Evolutionary conservation across 2,888 invertebrate species (phyloP), one percentile per base, ranked within the genome.

Genomic region (Phania funesta): DNA sequence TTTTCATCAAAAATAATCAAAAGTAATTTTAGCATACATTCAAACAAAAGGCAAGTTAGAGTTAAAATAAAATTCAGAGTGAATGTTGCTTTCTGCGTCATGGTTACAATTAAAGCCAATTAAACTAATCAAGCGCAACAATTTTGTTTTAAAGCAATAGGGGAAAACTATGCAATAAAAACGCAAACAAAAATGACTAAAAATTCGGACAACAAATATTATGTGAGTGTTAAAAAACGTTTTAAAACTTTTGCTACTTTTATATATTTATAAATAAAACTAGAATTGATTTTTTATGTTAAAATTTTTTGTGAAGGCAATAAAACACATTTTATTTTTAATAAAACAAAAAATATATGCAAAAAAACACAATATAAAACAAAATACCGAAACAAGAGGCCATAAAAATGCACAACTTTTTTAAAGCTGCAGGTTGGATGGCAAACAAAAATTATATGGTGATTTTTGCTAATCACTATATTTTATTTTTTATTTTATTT

Each of bases 71-170:
- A 2, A 32, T 32, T 2, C 8, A 6, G 7, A 32, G 1, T 32
- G 32, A 65, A 74, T 20, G 8, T 18, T 48, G 18, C 9, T 58
- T 56, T 78, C 20, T 46, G 20, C 58, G 41, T 70, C 71, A 71
- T 71, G 67, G 54, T 18, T 44, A 71, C 80, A 81, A 76, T 71
- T 80, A 71, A 71, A 67, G 76, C 76, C 80, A 80, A 80, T 81
- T 76, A 81, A 81, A 76, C 71, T 81, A 81, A 81, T 76, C 80
- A 81, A 81, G 76, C 76, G 80, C 71, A 81, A 81, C 76, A 81
- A 76, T 73, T 70, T 58, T 52, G n/a, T 64, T 58, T 75, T 24
- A 38, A 56, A 32, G 44, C 52, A 50, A 74, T 44, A 54, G 24
- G 18, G 3, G 46, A 46, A 41, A 22, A 48, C 7, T 1, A 35